Conservation (phyloP, 1,140 invertebrate genomes). For the Melipona quadrifasciata region DNA sequence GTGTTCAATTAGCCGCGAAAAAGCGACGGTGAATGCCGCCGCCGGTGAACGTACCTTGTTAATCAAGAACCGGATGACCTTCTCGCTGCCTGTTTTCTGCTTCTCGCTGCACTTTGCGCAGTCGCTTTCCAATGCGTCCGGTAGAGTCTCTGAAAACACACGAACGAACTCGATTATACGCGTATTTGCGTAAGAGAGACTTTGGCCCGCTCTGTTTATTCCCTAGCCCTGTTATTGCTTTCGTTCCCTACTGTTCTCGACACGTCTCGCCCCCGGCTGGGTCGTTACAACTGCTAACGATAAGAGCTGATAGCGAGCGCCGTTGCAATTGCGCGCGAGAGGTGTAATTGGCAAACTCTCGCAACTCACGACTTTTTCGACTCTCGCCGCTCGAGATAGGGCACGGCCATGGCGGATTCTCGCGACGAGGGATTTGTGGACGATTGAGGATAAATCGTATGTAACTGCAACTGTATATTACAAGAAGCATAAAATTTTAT, state of each 20-base stretch:
- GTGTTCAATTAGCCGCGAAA: conserved; percentile 51
- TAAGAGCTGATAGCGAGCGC: not conserved
- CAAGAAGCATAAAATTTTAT: not conserved
- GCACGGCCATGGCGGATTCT: not conserved
- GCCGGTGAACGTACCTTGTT: conserved; percentile 68
- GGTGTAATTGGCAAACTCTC: conserved; percentile 8
- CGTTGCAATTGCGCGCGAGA: not conserved
- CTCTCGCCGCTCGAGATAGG: not conserved
- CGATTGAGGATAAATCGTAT: not conserved
- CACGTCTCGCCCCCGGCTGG: too few relatives aligned
- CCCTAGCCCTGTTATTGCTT: not conserved
- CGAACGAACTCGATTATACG: too few relatives aligned
- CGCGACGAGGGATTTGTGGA: not conserved
- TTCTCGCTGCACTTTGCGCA: conserved; percentile 85
- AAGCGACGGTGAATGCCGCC: conserved; percentile 46
- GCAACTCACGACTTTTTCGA: conserved; percentile 2
- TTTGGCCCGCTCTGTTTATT: not conserved
- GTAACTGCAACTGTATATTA: too few relatives aligned
- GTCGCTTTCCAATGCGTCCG: conserved; percentile 84
- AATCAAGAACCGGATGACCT: conserved; percentile 81
- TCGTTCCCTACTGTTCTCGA: not conserved
- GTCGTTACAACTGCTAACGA: not conserved
- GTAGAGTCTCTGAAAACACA: conserved; percentile 78
- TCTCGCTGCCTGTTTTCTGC: conserved; percentile 82
- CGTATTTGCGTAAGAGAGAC: too few relatives aligned